Percentiles rank a stretch among this genome's conserved stretches.
Evolutionary conservation across 2,797 vertebrate species (phyloP).

Genomic region (Podargus strigoides): DNA sequence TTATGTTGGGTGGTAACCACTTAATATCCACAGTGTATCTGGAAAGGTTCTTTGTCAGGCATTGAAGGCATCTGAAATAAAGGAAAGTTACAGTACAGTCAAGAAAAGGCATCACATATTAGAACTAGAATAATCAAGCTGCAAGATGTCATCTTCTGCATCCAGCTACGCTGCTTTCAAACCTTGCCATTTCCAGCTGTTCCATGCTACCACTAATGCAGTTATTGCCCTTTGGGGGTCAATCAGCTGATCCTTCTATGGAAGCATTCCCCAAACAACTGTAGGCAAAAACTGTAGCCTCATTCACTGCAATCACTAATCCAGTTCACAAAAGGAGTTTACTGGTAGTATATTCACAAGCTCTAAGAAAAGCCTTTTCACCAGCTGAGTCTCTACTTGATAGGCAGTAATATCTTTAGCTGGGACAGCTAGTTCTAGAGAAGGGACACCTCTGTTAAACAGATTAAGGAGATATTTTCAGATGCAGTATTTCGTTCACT

Average conservation of each 20-base stretch:
- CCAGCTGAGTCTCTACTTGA: not conserved
- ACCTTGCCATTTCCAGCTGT: not conserved
- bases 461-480: not conserved
- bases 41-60: constrained; percentile 75
- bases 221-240: not conserved
- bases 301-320: not conserved
- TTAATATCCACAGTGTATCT: constrained; percentile 77
- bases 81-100: not conserved
- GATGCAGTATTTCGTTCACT: not conserved
- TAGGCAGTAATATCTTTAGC: not conserved
- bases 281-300: not conserved
- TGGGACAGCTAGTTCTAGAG: not conserved
- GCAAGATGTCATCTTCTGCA: not conserved
- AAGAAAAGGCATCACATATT: not conserved
- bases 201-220: not conserved
- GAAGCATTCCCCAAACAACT: not conserved
- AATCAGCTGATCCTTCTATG: not conserved
- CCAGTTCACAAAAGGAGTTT: not conserved
- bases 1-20: constrained; percentile 79
- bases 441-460: not conserved
- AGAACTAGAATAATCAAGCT: not conserved
- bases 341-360: not conserved
- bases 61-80: constrained; percentile 75
- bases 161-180: not conserved
- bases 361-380: not conserved